A percentile compares a stretch with the other conserved stretches of the same genome.
Conservation (phyloP, 2,888 invertebrate genomes). For the Masnerella sp. region DNA sequence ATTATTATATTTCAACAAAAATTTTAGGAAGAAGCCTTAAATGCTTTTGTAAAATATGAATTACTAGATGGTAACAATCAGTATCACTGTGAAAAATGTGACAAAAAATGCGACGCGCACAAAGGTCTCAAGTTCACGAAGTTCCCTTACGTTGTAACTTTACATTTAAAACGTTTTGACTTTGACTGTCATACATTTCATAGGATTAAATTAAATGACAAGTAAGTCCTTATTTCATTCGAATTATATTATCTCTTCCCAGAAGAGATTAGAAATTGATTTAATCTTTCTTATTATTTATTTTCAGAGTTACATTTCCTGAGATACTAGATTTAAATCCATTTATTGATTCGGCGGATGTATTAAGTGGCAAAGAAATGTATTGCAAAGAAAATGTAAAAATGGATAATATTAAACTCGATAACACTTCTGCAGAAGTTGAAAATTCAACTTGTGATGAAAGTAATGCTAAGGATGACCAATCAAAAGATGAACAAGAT, state of each 20-base stretch:
- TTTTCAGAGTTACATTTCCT: conserved; percentile 87
- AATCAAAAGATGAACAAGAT: conserved; percentile 77
- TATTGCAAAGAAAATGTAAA: conserved; percentile 83
- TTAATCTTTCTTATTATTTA: too few relatives aligned
- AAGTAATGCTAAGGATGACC: conserved; percentile 67
- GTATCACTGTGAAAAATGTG: conserved; percentile 91
- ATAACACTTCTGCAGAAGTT: too few relatives aligned
- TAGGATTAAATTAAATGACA: conserved; percentile 91
- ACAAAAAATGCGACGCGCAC: conserved; percentile 92
- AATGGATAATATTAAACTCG: conserved; percentile 83
- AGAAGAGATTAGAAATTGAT: too few relatives aligned
- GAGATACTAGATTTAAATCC: conserved; percentile 88
- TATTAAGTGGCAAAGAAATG: conserved; percentile 76
- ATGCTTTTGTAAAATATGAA: conserved; percentile 91
- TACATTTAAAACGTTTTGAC: conserved; percentile 93
- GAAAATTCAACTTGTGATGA: conserved; percentile 77
- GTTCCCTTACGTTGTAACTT: conserved; percentile 91
- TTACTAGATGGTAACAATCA: conserved; percentile 90
- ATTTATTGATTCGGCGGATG: conserved; percentile 80
- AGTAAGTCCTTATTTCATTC: conserved; percentile 78
- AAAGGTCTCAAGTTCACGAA: conserved; percentile 92
- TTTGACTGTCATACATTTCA: conserved; percentile 91
- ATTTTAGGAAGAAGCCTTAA: conserved; percentile 86
- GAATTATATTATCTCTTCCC: too few relatives aligned
- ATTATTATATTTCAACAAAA: too few relatives aligned